These are phyloP conservation scores for Anisognathus igniventris DNA, from an alignment of 2,797 vertebrate species.

Conservation along the genomic window DNA sequence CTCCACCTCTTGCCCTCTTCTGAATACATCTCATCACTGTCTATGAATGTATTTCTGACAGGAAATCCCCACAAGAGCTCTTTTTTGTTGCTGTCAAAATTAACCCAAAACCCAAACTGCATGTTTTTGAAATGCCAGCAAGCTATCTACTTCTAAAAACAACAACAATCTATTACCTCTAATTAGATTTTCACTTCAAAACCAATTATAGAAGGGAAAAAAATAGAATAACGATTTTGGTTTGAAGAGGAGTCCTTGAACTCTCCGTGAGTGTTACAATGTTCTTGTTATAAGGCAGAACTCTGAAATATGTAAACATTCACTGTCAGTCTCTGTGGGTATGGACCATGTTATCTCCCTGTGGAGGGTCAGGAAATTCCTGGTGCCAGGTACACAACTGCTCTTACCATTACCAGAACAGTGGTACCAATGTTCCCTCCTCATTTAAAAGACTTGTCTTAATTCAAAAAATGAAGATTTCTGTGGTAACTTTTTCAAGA, in stretches of 20 bases:
- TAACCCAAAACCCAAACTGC: background rate
- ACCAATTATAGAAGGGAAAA: background rate
- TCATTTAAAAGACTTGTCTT: background rate
- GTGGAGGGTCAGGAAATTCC: background rate
- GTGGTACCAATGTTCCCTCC: background rate
- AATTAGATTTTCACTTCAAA: background rate
- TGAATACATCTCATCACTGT: slow-evolving; percentile 46
- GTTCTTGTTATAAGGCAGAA: background rate
- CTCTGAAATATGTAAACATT: background rate
- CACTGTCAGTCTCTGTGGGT: background rate
- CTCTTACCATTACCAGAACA: background rate
- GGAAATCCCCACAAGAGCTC: background rate
- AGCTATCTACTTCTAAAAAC: background rate
- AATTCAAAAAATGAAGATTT: background rate
- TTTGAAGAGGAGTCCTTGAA: background rate
- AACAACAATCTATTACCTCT: background rate
- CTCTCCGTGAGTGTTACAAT: background rate
- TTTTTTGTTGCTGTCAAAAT: background rate
- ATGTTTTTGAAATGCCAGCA: background rate
- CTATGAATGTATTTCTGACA: background rate
- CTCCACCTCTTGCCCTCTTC: slow-evolving; percentile 67
- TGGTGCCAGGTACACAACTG: background rate
- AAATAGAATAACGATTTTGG: background rate
- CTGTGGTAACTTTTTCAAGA: background rate
- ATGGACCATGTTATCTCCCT: background rate